phyloP scores from a whole-genome alignment of 2,888 invertebrate species.

The Drosophila mulleri region DNA sequence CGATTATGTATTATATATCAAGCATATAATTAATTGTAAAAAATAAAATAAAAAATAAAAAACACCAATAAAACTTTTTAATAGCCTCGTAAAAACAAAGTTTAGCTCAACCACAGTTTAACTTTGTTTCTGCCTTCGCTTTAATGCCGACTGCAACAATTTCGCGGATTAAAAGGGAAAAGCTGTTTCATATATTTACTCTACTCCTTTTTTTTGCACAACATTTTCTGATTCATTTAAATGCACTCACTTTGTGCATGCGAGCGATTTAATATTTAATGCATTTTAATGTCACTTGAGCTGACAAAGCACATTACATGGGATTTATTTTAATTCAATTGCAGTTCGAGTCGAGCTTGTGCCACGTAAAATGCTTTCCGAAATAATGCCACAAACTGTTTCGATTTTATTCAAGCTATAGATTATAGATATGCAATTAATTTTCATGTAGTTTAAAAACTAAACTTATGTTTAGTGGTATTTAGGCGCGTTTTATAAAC shows the following conservation, averaged over 20 bases:
- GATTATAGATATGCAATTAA: constrained; percentile 11
- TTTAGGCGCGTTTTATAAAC: background rate
- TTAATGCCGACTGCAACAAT: constrained; percentile 21
- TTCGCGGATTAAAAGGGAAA: constrained; percentile 12
- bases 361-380: constrained; percentile 19
- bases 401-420: constrained; percentile 2
- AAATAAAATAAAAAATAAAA: too few relatives aligned
- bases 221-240: constrained; percentile 60
- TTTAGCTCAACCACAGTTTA: background rate
- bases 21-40: background rate
- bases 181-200: background rate
- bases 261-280: constrained; percentile 57
- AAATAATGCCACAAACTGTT: background rate
- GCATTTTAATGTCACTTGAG: constrained; percentile 69
- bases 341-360: constrained; percentile 19
- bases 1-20: background rate
- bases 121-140: constrained; percentile 7
- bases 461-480: background rate
- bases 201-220: background rate
- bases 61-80: background rate
- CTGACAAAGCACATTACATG: constrained; percentile 51
- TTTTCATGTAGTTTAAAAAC: background rate
- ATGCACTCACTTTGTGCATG: constrained; percentile 60
- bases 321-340: constrained; percentile 59
- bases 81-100: background rate